Percentiles rank a stretch among this genome's conserved stretches.
Evolutionary conservation across 2,797 vertebrate species (phyloP).

Genomic region (Moxostoma hubbsi): DNA sequence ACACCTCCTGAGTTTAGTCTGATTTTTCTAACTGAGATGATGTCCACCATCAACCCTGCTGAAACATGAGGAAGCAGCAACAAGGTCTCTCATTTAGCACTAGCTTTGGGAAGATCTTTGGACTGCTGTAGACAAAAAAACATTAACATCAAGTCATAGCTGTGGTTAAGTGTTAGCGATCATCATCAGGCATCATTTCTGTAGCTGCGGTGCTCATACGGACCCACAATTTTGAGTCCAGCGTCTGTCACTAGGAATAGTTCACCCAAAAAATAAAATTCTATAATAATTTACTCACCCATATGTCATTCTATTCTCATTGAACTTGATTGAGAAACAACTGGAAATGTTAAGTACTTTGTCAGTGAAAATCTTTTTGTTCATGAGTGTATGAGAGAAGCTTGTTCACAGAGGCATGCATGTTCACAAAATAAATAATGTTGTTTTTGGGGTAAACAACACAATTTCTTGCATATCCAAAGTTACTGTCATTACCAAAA

Average conservation of each 20-base stretch:
- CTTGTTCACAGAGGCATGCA: no score
- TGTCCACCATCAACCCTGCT: conserved; percentile 39
- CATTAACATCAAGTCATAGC: background rate
- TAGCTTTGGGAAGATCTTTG: conserved; percentile 32
- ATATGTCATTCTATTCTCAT: no score
- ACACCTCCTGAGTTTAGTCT: conserved; percentile 58
- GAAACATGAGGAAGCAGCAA: conserved; percentile 26
- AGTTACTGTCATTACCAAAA: no score
- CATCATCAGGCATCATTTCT: background rate
- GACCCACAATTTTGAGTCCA: background rate
- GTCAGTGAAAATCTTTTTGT: no score
- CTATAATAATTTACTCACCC: no score
- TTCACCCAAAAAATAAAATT: background rate
- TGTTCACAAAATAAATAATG: no score
- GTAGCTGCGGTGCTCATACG: background rate
- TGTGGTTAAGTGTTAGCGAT: background rate
- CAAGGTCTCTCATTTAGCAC: conserved; percentile 45
- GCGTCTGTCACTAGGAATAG: background rate
- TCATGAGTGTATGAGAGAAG: no score
- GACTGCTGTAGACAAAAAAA: background rate
- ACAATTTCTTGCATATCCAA: no score
- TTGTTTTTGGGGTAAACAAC: no score
- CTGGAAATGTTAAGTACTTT: no score
- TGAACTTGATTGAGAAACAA: no score
- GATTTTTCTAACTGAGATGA: conserved; percentile 18